Conservation (phyloP, 2,113 vertebrate species). For the Pluvianellus socialis region DNA sequence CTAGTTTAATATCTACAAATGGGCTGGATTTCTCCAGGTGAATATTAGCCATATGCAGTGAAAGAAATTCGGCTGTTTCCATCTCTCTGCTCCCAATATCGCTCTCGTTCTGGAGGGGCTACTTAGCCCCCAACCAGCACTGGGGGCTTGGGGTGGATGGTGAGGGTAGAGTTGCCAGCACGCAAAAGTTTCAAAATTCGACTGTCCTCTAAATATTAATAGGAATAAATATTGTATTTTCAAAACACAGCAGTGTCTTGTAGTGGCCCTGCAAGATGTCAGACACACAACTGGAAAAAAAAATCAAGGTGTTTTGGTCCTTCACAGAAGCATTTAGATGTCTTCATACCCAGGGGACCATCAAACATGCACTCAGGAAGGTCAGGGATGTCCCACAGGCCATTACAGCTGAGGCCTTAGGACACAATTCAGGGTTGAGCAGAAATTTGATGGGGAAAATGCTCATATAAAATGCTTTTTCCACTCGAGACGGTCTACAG, state of each 20-base stretch:
- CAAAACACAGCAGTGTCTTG: neutral
- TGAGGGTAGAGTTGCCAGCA: neutral
- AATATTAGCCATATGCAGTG: conserved; percentile 38
- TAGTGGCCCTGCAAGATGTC: neutral
- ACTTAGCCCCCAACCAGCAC: neutral
- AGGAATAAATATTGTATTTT: neutral
- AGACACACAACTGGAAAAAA: neutral
- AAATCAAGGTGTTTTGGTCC: neutral
- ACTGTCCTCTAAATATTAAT: neutral
- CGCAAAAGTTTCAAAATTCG: neutral
- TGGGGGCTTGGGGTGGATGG: neutral
- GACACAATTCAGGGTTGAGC: neutral
- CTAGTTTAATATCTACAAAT: conserved; percentile 62
- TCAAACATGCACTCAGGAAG: neutral
- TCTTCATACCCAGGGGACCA: neutral
- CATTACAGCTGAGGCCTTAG: neutral
- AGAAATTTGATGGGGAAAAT: neutral
- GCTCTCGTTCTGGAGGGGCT: neutral
- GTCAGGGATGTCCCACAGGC: neutral
- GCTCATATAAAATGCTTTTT: neutral
- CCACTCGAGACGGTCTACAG: neutral
- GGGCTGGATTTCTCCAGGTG: conserved; percentile 63
- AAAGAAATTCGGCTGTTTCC: conserved; percentile 12
- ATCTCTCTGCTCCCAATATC: neutral
- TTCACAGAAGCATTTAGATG: neutral